A percentile compares a stretch with the other conserved stretches of the same genome.
These are phyloP conservation scores for Perca flavescens DNA, from an alignment of 2,113 vertebrate genomes.

Conservation along the genomic window DNA sequence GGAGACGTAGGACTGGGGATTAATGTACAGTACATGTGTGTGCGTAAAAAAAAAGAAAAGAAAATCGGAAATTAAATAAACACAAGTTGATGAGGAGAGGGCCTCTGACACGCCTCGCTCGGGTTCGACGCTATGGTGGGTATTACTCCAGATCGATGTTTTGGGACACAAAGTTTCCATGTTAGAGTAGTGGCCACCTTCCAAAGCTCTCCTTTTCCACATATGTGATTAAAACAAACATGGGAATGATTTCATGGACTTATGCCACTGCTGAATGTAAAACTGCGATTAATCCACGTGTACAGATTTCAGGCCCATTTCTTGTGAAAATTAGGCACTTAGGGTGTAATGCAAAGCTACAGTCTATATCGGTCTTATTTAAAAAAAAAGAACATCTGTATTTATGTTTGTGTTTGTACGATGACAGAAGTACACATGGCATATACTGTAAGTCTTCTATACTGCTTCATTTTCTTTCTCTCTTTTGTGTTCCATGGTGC, in stretches of 20 bases:
- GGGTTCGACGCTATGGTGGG: constrained; percentile 22
- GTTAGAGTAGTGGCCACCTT: constrained; percentile 29
- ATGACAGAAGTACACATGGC: neutral
- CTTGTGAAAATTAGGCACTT: neutral
- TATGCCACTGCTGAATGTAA: neutral
- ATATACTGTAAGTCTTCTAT: neutral
- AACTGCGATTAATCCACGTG: neutral
- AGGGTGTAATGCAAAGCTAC: neutral
- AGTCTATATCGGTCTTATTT: neutral
- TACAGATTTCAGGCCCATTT: constrained; percentile 25
- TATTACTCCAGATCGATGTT: constrained; percentile 37
- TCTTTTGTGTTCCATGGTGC: neutral
- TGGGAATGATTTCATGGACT: constrained; percentile 45
- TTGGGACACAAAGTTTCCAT: constrained; percentile 60
- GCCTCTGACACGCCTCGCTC: constrained; percentile 37
- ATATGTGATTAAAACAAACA: constrained; percentile 62
- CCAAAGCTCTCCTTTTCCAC: constrained; percentile 51
- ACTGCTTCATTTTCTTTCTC: neutral
- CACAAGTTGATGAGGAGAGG: constrained; percentile 79
- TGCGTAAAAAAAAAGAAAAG: constrained; percentile 34
- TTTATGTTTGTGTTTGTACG: neutral
- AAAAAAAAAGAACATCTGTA: neutral
- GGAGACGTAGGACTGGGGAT: constrained; percentile 58
- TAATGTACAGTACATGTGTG: constrained; percentile 47
- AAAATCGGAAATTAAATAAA: constrained; percentile 78